Evolutionary conservation across 2,797 vertebrate species (phyloP).

Genomic region (Pogonophryne albipinna): DNA sequence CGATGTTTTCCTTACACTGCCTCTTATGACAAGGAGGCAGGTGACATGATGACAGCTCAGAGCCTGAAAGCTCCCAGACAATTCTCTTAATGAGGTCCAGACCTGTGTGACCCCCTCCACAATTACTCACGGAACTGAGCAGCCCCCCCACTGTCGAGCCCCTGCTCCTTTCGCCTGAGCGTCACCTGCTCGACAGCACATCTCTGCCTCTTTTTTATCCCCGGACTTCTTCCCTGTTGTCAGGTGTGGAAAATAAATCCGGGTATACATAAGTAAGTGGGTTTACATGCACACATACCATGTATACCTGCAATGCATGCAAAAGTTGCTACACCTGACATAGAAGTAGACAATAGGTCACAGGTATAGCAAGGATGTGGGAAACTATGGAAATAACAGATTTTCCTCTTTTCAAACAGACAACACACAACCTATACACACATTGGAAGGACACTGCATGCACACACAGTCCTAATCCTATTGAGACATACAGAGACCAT

Average conservation of each 20-base stretch:
- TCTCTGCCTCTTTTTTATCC: constrained; percentile 17
- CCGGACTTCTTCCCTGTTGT: constrained; percentile 17
- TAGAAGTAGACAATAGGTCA: constrained; percentile 26
- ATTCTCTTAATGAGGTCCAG: constrained; percentile 73
- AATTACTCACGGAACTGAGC: constrained; percentile 55
- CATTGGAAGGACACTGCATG: background rate
- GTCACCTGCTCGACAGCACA: constrained; percentile 39
- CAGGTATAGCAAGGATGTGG: constrained; percentile 23
- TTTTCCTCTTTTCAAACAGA: background rate
- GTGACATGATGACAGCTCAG: constrained; percentile 56
- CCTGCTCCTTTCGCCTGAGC: constrained; percentile 4
- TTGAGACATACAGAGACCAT: constrained; percentile 25
- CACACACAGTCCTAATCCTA: constrained; percentile 3
- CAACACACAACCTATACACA: background rate
- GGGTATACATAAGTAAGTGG: constrained; percentile 2
- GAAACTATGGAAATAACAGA: background rate
- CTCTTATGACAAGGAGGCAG: constrained; percentile 52
- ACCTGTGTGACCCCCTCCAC: constrained; percentile 51
- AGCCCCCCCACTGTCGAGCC: constrained; percentile 17
- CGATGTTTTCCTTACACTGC: constrained; percentile 25
- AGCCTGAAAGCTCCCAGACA: constrained; percentile 60
- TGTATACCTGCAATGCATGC: constrained; percentile 1
- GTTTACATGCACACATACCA: background rate
- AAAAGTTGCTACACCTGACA: constrained; percentile 1
- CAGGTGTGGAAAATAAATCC: constrained; percentile 19